Base-by-base conservation (phyloP, 2,113 vertebrate species). In the Neopipo cinnamomea region DNA sequence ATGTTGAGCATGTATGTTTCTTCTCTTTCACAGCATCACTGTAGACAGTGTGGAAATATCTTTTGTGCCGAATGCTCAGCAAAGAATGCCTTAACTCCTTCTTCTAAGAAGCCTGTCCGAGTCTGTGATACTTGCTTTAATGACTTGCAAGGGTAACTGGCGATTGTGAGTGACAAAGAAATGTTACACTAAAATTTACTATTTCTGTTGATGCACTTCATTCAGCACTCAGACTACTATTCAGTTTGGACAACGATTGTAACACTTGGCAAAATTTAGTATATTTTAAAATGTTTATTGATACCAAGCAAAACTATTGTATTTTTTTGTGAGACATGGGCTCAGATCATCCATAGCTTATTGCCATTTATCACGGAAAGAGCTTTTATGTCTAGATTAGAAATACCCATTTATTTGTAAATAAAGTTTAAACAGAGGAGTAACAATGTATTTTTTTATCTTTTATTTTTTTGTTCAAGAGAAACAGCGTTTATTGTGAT, bases 11-110 rank as follows among this genome's bases (percentile, higher is more conserved):
- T n/a, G 8, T 95, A 8, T 96, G 44, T 92, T 76, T 96, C 53
- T 96, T 91, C 30, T 92, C 76, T 92, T 96, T 89, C 91, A 37
- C 98, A 99, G 99, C 99, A 99, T 95, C 99, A 99, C 92, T 99
- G 99, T 98, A 98, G 99, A 97, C 99, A 99, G 30, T 99, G 99
- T 94, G 99, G 99, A 50, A 99, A 99, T 98, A 99, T 99, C 96
- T 99, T 99, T 96, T 99, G 99, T 92, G 98, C 97, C 1, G 99
- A 99, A 86, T 99, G 99, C 97, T 99, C 99, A 35, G 95, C 98
- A 66, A 99, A 95, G 98, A 99, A 98, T 97, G 99, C 99, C 98
- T 97, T 99, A 98, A 99, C 99, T 63, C 99, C 99, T 82, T 99
- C 99, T 87, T 99, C 99, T 30, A 99, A 99, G 98, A 99, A 99